A percentile compares a stretch with the other conserved stretches of the same genome.
These are phyloP conservation scores for Drosophila ananassae DNA, from an alignment of 1,140 invertebrate species.

Conservation along the genomic window DNA sequence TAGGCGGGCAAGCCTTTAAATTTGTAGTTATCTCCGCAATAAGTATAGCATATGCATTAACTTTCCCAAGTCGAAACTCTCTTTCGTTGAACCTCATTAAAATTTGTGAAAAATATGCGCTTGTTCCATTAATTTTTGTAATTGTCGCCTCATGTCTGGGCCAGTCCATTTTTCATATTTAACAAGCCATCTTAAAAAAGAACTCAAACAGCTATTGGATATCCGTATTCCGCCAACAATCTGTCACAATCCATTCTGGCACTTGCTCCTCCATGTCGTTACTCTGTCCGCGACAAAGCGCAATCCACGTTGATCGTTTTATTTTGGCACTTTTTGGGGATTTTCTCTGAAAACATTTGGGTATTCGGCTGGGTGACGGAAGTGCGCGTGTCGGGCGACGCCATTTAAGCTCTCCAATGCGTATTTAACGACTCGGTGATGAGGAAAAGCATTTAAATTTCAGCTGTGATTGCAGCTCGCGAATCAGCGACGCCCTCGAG, in stretches of 20 bases:
- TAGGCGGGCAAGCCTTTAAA: too few species aligned
- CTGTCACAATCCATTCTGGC: constrained; percentile 67
- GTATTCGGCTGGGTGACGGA: constrained; percentile 44
- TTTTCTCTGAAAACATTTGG: constrained; percentile 60
- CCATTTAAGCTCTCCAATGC: constrained; percentile 54
- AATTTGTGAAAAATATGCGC: constrained; percentile 6
- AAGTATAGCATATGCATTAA: too few species aligned
- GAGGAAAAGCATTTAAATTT: constrained; percentile 58
- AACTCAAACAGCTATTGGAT: constrained; percentile 54
- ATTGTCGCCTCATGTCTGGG: constrained; percentile 19
- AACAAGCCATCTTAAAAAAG: constrained; percentile 60
- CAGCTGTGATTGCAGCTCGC: constrained; percentile 29
- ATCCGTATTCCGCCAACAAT: constrained; percentile 35
- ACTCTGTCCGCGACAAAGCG: constrained; percentile 33
- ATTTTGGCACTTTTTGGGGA: constrained; percentile 23
- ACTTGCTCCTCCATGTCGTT: constrained; percentile 57
- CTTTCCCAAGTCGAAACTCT: too few species aligned
- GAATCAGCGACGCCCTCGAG: constrained; percentile 47
- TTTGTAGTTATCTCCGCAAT: too few species aligned
- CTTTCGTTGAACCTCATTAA: too few species aligned
- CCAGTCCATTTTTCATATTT: constrained; percentile 59
- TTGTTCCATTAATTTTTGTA: constrained; percentile 34
- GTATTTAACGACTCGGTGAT: constrained; percentile 33
- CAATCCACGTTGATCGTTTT: constrained; percentile 23
- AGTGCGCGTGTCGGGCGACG: constrained; percentile 66